Evolutionary conservation across 2,888 invertebrate genomes (phyloP).

Genomic region (Eupsilia transversa): DNA sequence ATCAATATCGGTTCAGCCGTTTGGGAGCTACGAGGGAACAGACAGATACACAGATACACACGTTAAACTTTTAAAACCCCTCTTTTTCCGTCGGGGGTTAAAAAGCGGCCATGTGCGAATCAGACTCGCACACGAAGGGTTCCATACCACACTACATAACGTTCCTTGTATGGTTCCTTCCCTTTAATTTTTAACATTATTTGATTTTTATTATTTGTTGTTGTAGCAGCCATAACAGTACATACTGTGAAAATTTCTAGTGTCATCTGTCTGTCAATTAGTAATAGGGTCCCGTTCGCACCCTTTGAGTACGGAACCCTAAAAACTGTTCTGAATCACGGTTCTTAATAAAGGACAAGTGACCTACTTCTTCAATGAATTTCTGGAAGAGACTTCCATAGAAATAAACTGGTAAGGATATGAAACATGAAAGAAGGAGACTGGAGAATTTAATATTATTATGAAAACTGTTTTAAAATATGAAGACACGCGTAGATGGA

Average conservation of each 20-base stretch:
- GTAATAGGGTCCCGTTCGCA: too few relatives aligned
- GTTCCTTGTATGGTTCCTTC: not conserved
- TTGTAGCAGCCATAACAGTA: not conserved
- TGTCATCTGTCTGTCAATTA: too few relatives aligned
- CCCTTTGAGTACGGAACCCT: not conserved
- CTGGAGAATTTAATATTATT: slow-evolving; percentile 37
- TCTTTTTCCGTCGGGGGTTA: too few relatives aligned
- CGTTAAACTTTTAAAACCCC: too few relatives aligned
- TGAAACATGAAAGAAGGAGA: slow-evolving; percentile 28
- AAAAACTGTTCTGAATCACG: slow-evolving; percentile 14
- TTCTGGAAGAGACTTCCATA: slow-evolving; percentile 4
- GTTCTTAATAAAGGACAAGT: slow-evolving; percentile 18
- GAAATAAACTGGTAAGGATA: slow-evolving; percentile 28
- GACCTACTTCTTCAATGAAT: slow-evolving; percentile 41
- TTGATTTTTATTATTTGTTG: not conserved
- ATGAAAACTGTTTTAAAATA: slow-evolving; percentile 37
- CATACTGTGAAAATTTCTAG: not conserved
- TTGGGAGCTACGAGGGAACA: too few relatives aligned
- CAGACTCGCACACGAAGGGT: not conserved
- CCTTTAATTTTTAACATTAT: not conserved
- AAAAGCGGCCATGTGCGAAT: not conserved
- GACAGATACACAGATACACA: too few relatives aligned
- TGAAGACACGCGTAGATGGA: slow-evolving; percentile 17
- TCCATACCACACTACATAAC: not conserved
- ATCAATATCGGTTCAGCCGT: too few relatives aligned